Percentiles rank a stretch among this genome's conserved stretches.
These are phyloP conservation scores for Chiloscyllium plagiosum DNA, from an alignment of 2,113 vertebrate species.

Conservation along the genomic window DNA sequence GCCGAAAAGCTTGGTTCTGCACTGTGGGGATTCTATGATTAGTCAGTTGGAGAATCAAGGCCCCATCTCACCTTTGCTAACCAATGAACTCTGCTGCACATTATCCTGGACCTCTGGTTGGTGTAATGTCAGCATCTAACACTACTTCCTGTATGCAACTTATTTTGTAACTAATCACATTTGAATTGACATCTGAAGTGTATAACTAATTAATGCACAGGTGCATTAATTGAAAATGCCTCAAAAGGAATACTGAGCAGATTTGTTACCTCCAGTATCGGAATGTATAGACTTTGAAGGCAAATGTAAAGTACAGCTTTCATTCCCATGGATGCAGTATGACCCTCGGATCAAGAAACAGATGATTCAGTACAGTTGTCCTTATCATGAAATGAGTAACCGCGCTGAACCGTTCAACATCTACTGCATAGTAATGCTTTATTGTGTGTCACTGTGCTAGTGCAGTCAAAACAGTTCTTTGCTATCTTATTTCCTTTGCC, in stretches of 20 bases:
- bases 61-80: background rate
- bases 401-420: conserved; percentile 11
- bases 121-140: background rate
- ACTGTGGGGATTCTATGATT: no score
- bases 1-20: no score
- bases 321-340: background rate
- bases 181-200: background rate
- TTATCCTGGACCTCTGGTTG: background rate
- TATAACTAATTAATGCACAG: background rate
- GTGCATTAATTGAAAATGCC: no score
- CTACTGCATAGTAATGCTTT: conserved; percentile 25
- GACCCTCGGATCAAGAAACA: background rate
- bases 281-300: background rate
- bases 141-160: background rate
- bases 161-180: background rate
- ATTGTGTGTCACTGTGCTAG: conserved; percentile 27
- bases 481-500: conserved; percentile 24
- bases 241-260: background rate
- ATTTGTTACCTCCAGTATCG: background rate
- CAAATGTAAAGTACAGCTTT: background rate
- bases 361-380: background rate
- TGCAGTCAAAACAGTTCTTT: conserved; percentile 27
- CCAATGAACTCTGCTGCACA: background rate
- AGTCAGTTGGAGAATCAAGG: no score
- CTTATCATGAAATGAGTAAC: conserved; percentile 1